A percentile compares a stretch with the other conserved stretches of the same genome.
Conservation (phyloP, 2,797 vertebrate species). For the Apodemus agrarius region DNA sequence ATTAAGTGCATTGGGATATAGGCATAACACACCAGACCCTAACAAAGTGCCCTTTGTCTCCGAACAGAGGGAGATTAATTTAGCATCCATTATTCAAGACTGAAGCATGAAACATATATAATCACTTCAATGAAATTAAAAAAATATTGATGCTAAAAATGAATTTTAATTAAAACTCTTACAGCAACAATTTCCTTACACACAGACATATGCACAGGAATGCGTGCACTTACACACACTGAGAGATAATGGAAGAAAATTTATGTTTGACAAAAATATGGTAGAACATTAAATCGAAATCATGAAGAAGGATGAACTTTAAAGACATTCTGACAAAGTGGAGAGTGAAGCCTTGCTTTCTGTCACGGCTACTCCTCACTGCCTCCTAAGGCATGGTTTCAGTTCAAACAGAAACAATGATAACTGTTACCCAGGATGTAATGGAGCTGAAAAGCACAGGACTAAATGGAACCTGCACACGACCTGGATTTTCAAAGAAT, state of each 20-base stretch:
- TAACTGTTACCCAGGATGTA: not conserved
- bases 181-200: not conserved
- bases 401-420: not conserved
- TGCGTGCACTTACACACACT: not conserved
- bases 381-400: not conserved
- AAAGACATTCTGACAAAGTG: not conserved
- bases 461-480: not conserved
- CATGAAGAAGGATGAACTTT: not conserved
- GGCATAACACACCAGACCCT: not conserved
- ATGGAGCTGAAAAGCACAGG: not conserved
- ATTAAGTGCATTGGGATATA: not conserved
- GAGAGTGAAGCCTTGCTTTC: not conserved
- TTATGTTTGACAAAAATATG: not conserved
- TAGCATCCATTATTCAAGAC: not conserved
- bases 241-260: not conserved
- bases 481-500: not conserved
- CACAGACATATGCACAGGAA: no score
- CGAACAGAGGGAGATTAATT: not conserved
- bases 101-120: not conserved
- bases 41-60: not conserved
- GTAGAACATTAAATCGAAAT: not conserved
- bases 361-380: rapidly evolving
- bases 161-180: not conserved
- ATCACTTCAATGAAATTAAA: not conserved
- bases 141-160: not conserved